Evolutionary conservation across 2,113 vertebrate species (phyloP), one percentile per base, ranked within the genome.

Genomic region (Vireo altiloquus): DNA sequence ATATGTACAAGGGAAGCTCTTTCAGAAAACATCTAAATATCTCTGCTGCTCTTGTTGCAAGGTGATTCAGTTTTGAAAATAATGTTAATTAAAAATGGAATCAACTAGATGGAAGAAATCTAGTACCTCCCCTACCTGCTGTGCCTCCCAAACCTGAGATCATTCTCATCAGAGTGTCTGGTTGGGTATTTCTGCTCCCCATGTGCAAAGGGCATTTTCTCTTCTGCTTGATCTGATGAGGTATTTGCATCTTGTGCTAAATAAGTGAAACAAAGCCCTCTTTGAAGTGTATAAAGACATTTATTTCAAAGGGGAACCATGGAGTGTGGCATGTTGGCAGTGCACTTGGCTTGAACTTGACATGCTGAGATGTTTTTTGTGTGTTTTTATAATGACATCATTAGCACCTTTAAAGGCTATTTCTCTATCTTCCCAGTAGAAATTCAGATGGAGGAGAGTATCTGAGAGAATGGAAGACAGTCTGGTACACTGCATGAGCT

Each of bases 251-350:
- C 82, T 85, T 0, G 27, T 79, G 94, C 92, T 90, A 92, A 94
- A 83, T 68, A 90, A 94, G 86, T 90, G 93, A 94, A 89, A 83
- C 76, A 92, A 79, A 97, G 79, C 53, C 72, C 82, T 90, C 94
- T 97, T 96, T 97, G 95, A 95, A 96, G 83, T 96, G 72, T 53
- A 64, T 15, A 30, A 87, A 97, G 88, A 90, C 90, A 70, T 89
- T 81, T 75, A 75, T 96, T 96, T 96, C 94, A 95, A 96, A 97
- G 90, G 86, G 82, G 92, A 89, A 25, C 85, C 88, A 69, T 0
- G 4, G 84, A 95, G 82, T 78, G 90, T 93, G 90, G 93, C 94
- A 71, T 21, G 76, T 90, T 94, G 93, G 93, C 93, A 90, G 76
- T 31, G 76, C 66, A 47, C 60, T 97, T 92, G 94, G 82, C 85